Base-by-base conservation (phyloP, 2,113 vertebrate species). In the Craseonycteris thonglongyai region DNA sequence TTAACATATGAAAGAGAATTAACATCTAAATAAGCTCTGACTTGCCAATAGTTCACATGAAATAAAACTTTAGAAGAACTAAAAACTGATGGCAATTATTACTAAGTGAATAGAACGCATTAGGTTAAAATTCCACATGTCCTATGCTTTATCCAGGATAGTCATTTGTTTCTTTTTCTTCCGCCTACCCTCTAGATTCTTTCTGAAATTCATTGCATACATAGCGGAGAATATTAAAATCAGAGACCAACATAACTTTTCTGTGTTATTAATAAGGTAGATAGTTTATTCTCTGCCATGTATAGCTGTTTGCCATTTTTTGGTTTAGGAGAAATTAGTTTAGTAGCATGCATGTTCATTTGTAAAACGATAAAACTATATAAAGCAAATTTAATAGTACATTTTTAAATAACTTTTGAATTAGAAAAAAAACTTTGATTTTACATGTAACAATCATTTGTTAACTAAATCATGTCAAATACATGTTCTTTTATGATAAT, bases 321-420 rank as follows among this genome's bases (percentile, higher is more conserved):
- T 45, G 22, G 12, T 72, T 89, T 68, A 84, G 65, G 49, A 93
- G 56, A 95, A 95, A 95, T 68, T 75, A 93, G 42, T 86, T 61
- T 58, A 95, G 63, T 89, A 58, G 71, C 26, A 35, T 24, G 51
- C n/a, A 86, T 80, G 75, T 45, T 14, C 91, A 58, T 87, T 86
- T 90, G 71, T 71, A 87, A 92, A 95, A 82, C 90, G 95, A 91
- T 79, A 84, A 74, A 89, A 92, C 72, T 66, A 91, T 81, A 81
- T 40, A 94, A 75, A 45, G 35, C n/a, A 68, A 95, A 91, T 89
- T 66, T 18, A 93, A 45, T 79, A 92, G 63, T 92, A 68, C 30
- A 74, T 90, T 90, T 92, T 13, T 79, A 89, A 94, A 86, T 83
- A 93, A 40, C 74, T 93, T 86, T 45, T 88, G 75, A 83, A 49